phyloP scores from a whole-genome alignment of 2,797 vertebrate genomes.

The Balearica regulorum region DNA sequence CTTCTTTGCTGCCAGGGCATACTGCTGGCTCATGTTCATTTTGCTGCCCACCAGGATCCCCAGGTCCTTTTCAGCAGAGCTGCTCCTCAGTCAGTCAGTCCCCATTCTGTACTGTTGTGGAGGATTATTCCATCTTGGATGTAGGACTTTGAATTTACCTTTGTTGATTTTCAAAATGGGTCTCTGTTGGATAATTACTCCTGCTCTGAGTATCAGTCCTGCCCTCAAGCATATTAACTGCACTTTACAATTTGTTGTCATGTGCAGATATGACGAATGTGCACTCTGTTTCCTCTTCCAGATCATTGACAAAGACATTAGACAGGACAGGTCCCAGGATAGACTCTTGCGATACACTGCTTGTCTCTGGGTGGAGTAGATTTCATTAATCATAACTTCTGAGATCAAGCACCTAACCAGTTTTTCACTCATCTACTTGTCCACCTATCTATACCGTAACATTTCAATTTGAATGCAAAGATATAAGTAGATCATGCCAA shows the following conservation, averaged over 20 bases:
- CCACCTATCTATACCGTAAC: neutral
- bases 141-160: neutral
- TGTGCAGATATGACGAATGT: fast-evolving
- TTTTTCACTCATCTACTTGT: neutral
- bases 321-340: neutral
- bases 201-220: neutral
- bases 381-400: neutral
- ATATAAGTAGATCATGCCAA: neutral
- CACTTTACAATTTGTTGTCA: neutral
- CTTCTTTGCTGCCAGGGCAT: neutral
- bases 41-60: neutral
- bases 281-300: neutral
- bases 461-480: neutral
- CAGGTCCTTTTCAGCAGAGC: neutral
- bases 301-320: neutral
- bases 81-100: neutral
- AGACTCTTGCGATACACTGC: neutral
- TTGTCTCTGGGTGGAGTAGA: neutral
- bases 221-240: neutral
- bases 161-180: neutral
- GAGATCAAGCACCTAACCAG: neutral
- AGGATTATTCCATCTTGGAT: neutral
- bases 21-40: neutral
- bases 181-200: neutral
- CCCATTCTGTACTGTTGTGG: neutral